Conservation (phyloP, 2,888 invertebrate species). For the Dasysyrphus tricinctus region DNA sequence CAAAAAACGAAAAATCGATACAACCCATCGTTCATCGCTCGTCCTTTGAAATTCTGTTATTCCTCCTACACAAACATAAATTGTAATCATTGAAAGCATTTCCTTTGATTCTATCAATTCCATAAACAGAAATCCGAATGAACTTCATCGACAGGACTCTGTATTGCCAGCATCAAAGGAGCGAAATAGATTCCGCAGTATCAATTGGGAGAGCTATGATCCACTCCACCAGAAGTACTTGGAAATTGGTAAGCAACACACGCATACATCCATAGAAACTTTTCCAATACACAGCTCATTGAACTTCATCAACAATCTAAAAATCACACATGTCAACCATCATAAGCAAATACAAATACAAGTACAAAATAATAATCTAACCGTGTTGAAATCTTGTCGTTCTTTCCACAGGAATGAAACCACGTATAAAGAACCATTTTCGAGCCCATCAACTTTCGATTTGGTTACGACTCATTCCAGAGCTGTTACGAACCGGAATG, state of each 20-base stretch:
- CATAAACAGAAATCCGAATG: slow-evolving; percentile 90
- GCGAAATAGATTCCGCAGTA: slow-evolving; percentile 91
- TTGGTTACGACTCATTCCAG: slow-evolving; percentile 97
- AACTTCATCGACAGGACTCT: slow-evolving; percentile 91
- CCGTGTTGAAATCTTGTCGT: slow-evolving; percentile 14
- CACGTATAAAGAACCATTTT: slow-evolving; percentile 96
- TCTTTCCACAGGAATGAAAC: slow-evolving; percentile 91
- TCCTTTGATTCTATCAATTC: slow-evolving; percentile 38
- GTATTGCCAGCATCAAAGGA: slow-evolving; percentile 92
- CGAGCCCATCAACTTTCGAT: slow-evolving; percentile 97
- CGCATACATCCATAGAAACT: slow-evolving; percentile 5
- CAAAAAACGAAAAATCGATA: slow-evolving; percentile 44
- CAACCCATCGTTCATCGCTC: neutral
- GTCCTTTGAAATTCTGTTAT: slow-evolving; percentile 10
- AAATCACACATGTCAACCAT: slow-evolving; percentile 46
- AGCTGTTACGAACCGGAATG: slow-evolving; percentile 94
- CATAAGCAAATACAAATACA: slow-evolving; percentile 32
- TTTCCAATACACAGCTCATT: slow-evolving; percentile 45
- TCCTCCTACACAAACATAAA: slow-evolving; percentile 48
- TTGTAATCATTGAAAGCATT: slow-evolving; percentile 30
- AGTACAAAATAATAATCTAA: neutral
- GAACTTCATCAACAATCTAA: slow-evolving; percentile 45
- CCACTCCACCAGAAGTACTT: slow-evolving; percentile 96
- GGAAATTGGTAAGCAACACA: slow-evolving; percentile 90
- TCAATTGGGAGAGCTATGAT: slow-evolving; percentile 96